These are phyloP conservation scores for Dyspetes luteomarginatus DNA, from an alignment of 2,888 invertebrate genomes.

Conservation along the genomic window DNA sequence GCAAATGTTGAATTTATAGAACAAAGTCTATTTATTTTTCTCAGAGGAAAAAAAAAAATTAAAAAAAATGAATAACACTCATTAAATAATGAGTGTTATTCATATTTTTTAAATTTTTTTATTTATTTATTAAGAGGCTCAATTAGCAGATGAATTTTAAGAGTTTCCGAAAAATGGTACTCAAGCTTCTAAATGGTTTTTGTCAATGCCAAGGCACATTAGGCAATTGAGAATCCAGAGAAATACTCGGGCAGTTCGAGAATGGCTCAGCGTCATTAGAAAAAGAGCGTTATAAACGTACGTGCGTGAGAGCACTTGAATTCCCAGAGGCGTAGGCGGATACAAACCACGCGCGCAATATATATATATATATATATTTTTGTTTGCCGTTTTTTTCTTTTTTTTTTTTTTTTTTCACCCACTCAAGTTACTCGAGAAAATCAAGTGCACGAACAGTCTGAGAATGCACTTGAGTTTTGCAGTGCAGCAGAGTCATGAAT, in stretches of 20 bases:
- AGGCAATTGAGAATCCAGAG: neutral
- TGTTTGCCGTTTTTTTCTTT: neutral
- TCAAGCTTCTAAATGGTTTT: conserved; percentile 1
- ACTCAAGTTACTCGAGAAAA: conserved; percentile 58
- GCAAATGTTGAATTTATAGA: neutral
- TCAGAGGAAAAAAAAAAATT: too few relatives aligned
- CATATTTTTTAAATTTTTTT: conserved; percentile 4
- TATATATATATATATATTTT: conserved; percentile 53
- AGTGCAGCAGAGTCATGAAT: conserved; percentile 3
- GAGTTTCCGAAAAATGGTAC: neutral
- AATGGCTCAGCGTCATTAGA: conserved; percentile 28
- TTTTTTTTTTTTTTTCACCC: conserved; percentile 1
- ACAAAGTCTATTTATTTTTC: neutral
- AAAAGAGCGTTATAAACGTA: neutral
- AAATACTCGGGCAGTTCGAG: conserved; percentile 40
- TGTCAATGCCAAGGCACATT: conserved; percentile 4
- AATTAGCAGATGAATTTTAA: conserved; percentile 1
- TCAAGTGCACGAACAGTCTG: conserved; percentile 68
- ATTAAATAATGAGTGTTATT: conserved; percentile 8
- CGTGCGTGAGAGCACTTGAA: conserved; percentile 63
- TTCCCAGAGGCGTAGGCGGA: conserved; percentile 63
- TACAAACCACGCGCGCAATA: conserved; percentile 58
- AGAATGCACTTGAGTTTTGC: conserved; percentile 60
- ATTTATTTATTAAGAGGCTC: neutral
- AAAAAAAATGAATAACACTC: too few relatives aligned